Conservation (phyloP, 2,888 invertebrate genomes). For the Hydroisotoma schaefferi region DNA sequence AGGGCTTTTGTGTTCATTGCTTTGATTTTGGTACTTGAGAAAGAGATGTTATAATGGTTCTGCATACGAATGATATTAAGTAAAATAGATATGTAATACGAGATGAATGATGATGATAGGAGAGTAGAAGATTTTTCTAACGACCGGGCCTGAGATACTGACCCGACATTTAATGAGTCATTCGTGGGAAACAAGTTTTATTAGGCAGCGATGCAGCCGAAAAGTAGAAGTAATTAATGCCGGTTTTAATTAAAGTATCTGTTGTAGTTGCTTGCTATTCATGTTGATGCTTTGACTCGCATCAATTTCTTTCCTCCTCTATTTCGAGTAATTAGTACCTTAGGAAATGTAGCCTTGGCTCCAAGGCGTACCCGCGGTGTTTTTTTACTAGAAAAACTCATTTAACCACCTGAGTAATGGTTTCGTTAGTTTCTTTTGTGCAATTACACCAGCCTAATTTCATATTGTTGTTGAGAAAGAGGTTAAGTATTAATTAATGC, state of each 20-base stretch:
- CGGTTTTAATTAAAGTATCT: conserved; percentile 21
- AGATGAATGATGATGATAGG: neutral
- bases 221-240: conserved; percentile 22
- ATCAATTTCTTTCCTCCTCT: conserved; percentile 17
- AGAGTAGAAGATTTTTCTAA: neutral
- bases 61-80: no score
- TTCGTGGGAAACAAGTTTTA: conserved; percentile 28
- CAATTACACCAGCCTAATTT: neutral
- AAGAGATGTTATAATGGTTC: no score
- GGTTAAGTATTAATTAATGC: conserved; percentile 17
- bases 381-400: neutral
- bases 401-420: neutral
- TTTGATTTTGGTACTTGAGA: no score
- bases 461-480: neutral
- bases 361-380: conserved; percentile 9
- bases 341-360: neutral
- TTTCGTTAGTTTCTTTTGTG: neutral
- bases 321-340: conserved; percentile 14
- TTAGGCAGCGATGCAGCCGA: conserved; percentile 15
- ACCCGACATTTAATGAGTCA: conserved; percentile 17
- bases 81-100: no score
- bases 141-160: conserved; percentile 1
- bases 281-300: conserved; percentile 6
- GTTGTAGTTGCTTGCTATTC: neutral
- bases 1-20: no score